Base-by-base conservation (phyloP, 1,140 invertebrate genomes). In the Bradynema listronoti region DNA sequence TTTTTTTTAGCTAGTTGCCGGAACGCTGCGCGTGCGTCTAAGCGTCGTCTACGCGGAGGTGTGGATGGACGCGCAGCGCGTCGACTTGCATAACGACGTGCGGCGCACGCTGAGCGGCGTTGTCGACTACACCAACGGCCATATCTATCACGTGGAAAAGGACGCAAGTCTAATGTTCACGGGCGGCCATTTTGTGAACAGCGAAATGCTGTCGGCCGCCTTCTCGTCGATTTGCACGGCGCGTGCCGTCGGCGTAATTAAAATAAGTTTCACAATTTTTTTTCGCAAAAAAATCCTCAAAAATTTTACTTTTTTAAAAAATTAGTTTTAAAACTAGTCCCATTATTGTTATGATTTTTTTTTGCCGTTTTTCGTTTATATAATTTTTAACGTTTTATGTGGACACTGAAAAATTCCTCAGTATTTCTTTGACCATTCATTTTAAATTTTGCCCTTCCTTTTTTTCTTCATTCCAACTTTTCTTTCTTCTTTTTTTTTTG, bases 131-230 rank as follows among this genome's bases (percentile, higher is more conserved):
- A 60, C 70, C 6, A 62, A 64, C 7, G 76, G 70, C 1, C 69
- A 78, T 51, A 69, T 76, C 33, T 75, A 76, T 49, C 57, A 75
- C 27, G 63, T 73, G 32, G 65, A 61, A 34, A 76, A 76, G 30
- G 74, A 76, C 45, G 62, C 63, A 6, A 72, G 63, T n/a, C 41
- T 76, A 9, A 29, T 78, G 34, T 74, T 76, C 56, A 76, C 74
- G 16, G 68, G 51, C 52, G 56, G 56, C 24, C 54, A 41, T 11
- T 73, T 78, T 56, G 63, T 69, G 36, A 69, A 66, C 39, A 51
- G 65, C n/a, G 73, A 78, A 49, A 66, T 57, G 32, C 45, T 68
- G 4, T 66, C 61, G 16, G 43, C 69, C 1, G 54, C 70, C 29
- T 77, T 78, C 39, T 47, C 63, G 14, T 60, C 63, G 30, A 62